phyloP scores from a whole-genome alignment of 2,797 vertebrate genomes.

The Linurgus olivaceus region DNA sequence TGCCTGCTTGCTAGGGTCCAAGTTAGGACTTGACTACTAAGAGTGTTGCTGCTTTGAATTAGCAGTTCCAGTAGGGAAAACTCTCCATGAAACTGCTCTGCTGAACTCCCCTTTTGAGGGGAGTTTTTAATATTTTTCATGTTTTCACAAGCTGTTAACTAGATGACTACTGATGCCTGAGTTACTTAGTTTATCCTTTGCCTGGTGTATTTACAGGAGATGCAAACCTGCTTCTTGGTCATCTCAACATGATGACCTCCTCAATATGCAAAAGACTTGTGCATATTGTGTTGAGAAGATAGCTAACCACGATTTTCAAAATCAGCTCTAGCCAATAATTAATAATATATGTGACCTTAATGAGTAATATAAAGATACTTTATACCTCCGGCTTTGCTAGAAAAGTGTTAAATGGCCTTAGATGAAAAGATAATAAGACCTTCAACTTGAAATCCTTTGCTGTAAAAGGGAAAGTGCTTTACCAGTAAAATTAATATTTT shows the following conservation, averaged over 20 bases:
- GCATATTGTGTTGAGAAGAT: background rate
- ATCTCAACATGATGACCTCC: background rate
- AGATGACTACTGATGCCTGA: background rate
- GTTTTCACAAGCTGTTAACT: background rate
- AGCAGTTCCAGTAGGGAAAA: background rate
- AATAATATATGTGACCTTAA: constrained; percentile 11
- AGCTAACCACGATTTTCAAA: background rate
- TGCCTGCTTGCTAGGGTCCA: background rate
- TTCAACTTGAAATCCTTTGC: constrained; percentile 21
- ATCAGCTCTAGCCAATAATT: background rate
- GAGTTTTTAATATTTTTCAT: background rate
- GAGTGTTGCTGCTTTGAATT: background rate
- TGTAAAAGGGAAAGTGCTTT: constrained; percentile 20
- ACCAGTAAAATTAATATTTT: constrained; percentile 48
- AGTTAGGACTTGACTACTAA: background rate
- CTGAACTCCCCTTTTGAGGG: background rate
- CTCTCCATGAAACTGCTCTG: background rate
- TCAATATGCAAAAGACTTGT: fast-evolving
- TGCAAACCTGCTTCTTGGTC: background rate
- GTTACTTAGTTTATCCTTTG: background rate
- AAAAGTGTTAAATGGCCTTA: background rate
- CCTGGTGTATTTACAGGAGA: background rate
- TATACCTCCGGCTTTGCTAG: background rate
- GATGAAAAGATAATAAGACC: background rate
- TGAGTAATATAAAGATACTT: constrained; percentile 5